Percentiles rank a stretch among this genome's conserved stretches.
phyloP scores from a whole-genome alignment of 2,797 vertebrate genomes.

The Chloroceryle amazona region DNA sequence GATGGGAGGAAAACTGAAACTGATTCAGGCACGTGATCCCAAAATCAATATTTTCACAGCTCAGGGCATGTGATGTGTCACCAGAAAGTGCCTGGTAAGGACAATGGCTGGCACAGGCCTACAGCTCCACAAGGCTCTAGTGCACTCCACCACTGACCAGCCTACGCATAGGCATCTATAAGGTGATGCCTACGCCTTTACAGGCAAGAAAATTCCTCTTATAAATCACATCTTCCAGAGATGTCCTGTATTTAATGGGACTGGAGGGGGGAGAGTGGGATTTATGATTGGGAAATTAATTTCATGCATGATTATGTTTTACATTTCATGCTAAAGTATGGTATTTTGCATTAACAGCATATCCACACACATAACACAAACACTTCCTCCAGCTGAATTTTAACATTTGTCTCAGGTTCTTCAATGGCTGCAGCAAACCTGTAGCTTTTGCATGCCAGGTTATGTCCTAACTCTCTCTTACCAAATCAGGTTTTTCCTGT shows the following conservation, averaged over 20 bases:
- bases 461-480: not conserved
- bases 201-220: not conserved
- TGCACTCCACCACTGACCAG: rapidly evolving
- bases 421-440: not conserved
- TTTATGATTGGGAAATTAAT: not conserved
- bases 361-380: not conserved
- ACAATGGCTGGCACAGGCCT: constrained; percentile 45
- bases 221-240: not conserved
- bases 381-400: not conserved
- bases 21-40: not conserved
- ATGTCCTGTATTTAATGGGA: not conserved
- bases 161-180: rapidly evolving
- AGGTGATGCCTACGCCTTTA: not conserved
- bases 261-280: rapidly evolving
- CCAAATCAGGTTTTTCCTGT: constrained; percentile 46
- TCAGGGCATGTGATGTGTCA: not conserved
- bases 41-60: constrained; percentile 62
- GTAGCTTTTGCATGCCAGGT: not conserved
- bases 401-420: not conserved
- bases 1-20: constrained; percentile 32
- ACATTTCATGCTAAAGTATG: not conserved
- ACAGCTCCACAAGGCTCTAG: not conserved
- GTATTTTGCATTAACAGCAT: not conserved
- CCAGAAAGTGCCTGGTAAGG: not conserved
- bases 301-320: not conserved